These are phyloP conservation scores for Esox masquinongy DNA, from an alignment of 2,797 vertebrate species.

Conservation along the genomic window DNA sequence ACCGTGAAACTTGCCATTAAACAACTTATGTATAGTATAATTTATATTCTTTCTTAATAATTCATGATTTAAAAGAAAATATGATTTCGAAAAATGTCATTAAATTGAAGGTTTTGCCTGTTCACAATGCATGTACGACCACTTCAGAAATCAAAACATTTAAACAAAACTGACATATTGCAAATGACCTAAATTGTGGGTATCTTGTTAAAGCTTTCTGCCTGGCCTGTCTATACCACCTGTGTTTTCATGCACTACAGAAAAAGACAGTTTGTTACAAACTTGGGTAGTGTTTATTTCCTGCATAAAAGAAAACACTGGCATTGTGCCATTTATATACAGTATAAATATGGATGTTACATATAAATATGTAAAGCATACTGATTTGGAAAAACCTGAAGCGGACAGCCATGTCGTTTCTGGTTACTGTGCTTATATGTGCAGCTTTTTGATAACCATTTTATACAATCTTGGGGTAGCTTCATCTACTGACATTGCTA, in stretches of 20 bases:
- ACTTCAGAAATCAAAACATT: conserved; percentile 37
- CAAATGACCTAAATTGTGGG: not conserved
- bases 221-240: not conserved
- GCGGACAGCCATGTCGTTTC: not conserved
- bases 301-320: not conserved
- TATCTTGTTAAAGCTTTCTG: not conserved
- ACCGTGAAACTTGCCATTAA: not conserved
- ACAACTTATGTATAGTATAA: not conserved
- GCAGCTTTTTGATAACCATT: not conserved
- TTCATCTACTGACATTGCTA: conserved; percentile 16
- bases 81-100: not conserved
- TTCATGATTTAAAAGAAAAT: not conserved
- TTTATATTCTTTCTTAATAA: not conserved
- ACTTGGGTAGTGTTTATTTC: not conserved
- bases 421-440: not conserved
- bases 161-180: conserved; percentile 43
- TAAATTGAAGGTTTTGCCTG: conserved; percentile 28
- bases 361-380: not conserved
- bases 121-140: not conserved
- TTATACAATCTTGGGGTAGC: not conserved
- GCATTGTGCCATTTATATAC: too few relatives aligned
- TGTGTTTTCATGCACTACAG: conserved; percentile 13
- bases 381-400: not conserved
- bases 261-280: conserved; percentile 23
- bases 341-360: not conserved